phyloP scores from a whole-genome alignment of 2,888 invertebrate genomes.

The Eristalis arbustorum region DNA sequence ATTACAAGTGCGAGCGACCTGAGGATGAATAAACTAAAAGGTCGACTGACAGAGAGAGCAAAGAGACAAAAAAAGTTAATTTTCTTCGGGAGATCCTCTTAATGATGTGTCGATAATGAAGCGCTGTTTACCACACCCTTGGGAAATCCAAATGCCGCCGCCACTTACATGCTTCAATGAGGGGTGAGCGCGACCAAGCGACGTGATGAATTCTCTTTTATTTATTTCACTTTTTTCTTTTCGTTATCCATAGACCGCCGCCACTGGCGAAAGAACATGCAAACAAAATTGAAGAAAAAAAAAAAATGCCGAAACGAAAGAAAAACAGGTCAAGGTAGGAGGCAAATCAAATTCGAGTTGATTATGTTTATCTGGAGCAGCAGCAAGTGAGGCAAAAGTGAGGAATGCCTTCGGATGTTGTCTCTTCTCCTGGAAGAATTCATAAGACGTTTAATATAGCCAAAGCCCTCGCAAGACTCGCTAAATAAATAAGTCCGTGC shows the following conservation, averaged over 20 bases:
- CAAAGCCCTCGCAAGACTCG: background rate
- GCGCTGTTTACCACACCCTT: slow-evolving; percentile 41
- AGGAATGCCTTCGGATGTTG: background rate
- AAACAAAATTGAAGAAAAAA: background rate
- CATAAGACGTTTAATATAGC: background rate
- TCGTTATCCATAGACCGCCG: background rate
- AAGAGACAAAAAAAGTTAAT: slow-evolving; percentile 18
- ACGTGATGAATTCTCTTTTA: slow-evolving; percentile 37
- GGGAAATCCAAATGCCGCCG: background rate
- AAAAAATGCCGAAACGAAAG: background rate
- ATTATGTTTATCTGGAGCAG: slow-evolving; percentile 42
- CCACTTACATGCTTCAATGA: slow-evolving; percentile 1
- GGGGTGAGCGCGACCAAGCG: slow-evolving; percentile 11
- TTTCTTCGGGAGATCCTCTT: slow-evolving; percentile 25
- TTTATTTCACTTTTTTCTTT: slow-evolving; percentile 8
- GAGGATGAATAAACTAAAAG: slow-evolving; percentile 14
- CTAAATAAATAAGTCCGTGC: background rate
- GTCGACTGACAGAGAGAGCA: background rate
- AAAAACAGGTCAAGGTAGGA: slow-evolving; percentile 18
- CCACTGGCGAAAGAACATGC: slow-evolving; percentile 3
- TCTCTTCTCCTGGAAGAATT: background rate
- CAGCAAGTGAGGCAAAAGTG: background rate
- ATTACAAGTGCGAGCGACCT: slow-evolving; percentile 7
- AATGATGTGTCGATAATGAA: slow-evolving; percentile 65
- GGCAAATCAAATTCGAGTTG: slow-evolving; percentile 37